Evolutionary conservation across 2,888 invertebrate species (phyloP).

Genomic region (Ametastegia equiseti): DNA sequence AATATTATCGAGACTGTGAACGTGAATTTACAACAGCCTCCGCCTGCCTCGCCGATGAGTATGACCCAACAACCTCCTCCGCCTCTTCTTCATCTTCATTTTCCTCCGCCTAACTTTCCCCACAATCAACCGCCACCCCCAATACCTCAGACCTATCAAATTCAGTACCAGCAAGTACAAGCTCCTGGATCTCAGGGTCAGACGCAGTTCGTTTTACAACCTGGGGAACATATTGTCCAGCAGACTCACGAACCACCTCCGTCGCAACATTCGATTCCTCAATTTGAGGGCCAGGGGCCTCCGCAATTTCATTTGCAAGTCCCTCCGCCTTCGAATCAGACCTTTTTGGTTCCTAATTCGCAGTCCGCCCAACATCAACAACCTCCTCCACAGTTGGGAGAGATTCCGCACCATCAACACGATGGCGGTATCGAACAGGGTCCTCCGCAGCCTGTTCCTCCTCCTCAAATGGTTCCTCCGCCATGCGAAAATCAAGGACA

Average conservation of each 20-base stretch:
- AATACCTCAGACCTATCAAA: constrained; percentile 73
- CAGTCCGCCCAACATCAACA: constrained; percentile 67
- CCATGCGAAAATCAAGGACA: constrained; percentile 68
- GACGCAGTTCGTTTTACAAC: constrained; percentile 71
- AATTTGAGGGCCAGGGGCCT: constrained; percentile 60
- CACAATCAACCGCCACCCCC: constrained; percentile 74
- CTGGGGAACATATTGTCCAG: constrained; percentile 67
- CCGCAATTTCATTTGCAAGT: constrained; percentile 70
- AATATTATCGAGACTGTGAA: constrained; percentile 70
- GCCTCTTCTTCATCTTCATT: constrained; percentile 70
- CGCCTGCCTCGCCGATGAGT: constrained; percentile 67
- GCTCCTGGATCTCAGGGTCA: constrained; percentile 65
- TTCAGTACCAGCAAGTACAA: constrained; percentile 72
- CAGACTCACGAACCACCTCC: constrained; percentile 69
- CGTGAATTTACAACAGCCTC: constrained; percentile 73
- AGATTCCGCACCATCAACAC: constrained; percentile 76
- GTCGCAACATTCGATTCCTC: constrained; percentile 54
- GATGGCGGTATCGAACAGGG: constrained; percentile 77
- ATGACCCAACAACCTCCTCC: constrained; percentile 72
- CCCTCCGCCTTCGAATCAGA: constrained; percentile 63
- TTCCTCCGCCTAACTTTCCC: constrained; percentile 73
- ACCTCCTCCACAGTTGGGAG: constrained; percentile 75
- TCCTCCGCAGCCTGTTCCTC: constrained; percentile 76
- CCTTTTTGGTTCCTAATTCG: constrained; percentile 67
- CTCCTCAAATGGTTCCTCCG: constrained; percentile 73